Evolutionary conservation across 2,888 invertebrate genomes (phyloP).

Genomic region (Phytoseiulus persimilis): DNA sequence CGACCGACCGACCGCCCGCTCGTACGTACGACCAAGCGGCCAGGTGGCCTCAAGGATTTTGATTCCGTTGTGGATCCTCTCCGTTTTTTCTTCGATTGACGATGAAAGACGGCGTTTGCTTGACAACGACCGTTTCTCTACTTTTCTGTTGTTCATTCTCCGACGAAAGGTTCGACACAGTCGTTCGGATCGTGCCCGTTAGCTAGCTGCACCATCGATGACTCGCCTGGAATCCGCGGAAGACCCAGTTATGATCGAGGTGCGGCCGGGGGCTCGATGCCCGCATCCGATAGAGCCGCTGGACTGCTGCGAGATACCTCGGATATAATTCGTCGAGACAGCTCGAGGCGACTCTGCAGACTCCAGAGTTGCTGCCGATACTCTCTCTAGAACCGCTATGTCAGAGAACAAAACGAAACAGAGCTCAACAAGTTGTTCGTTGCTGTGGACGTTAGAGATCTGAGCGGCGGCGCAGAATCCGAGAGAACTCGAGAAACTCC

Average conservation of each 20-base stretch:
- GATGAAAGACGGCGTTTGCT: neutral
- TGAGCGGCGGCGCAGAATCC: neutral
- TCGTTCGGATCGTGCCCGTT: neutral
- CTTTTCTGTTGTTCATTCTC: neutral
- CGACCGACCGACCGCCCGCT: neutral
- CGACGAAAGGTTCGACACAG: neutral
- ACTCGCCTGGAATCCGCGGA: neutral
- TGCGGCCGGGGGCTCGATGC: too few relatives aligned
- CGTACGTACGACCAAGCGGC: neutral
- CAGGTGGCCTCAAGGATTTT: neutral
- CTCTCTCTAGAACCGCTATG: too few relatives aligned
- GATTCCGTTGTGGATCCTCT: neutral
- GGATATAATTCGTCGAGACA: too few relatives aligned
- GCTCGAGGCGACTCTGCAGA: too few relatives aligned
- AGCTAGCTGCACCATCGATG: neutral
- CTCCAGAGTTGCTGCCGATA: too few relatives aligned
- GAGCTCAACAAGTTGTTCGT: neutral
- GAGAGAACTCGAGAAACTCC: neutral
- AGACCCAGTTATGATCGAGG: too few relatives aligned
- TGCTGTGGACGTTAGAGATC: neutral
- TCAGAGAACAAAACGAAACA: too few relatives aligned
- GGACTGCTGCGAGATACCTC: too few relatives aligned
- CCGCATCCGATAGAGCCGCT: too few relatives aligned
- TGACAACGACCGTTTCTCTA: neutral
- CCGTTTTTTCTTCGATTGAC: neutral